Evolutionary conservation across 2,113 vertebrate species (phyloP).

Genomic region (Redunca redunca): DNA sequence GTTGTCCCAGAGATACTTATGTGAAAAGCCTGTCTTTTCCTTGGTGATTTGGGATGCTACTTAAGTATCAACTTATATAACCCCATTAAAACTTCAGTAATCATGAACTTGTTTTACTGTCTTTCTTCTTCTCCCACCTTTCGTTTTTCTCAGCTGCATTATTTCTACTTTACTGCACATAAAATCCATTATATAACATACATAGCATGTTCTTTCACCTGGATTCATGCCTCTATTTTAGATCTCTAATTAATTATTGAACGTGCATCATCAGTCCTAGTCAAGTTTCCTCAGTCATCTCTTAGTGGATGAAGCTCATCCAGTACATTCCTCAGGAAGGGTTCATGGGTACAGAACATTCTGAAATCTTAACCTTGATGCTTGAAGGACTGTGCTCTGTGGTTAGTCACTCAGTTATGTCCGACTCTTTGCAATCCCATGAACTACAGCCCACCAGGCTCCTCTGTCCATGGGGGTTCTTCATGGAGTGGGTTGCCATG

Average conservation of each 20-base stretch:
- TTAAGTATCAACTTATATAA: not conserved
- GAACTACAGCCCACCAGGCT: not conserved
- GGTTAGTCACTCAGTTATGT: not conserved
- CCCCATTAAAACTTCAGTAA: not conserved
- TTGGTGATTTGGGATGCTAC: not conserved
- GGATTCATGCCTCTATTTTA: not conserved
- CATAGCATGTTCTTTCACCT: not conserved
- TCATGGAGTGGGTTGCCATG: not conserved
- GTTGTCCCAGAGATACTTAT: not conserved
- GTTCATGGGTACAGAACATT: not conserved
- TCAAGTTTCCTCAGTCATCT: not conserved
- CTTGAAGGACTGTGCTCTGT: not conserved
- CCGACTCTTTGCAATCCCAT: accelerated
- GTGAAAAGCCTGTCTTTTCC: not conserved
- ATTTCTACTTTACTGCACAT: not conserved
- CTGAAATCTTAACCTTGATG: not conserved
- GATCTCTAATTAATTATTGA: not conserved
- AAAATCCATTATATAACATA: not conserved
- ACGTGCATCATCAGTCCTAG: not conserved
- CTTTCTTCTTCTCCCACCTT: not conserved
- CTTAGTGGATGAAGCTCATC: not conserved
- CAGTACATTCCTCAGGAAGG: not conserved
- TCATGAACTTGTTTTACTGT: not conserved
- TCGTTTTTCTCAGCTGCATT: not conserved
- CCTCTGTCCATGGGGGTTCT: not conserved